These are phyloP conservation scores for Chrysogorgia sp. DNA, from an alignment of 92 coral and sea anemone species.

Conservation along the genomic window DNA sequence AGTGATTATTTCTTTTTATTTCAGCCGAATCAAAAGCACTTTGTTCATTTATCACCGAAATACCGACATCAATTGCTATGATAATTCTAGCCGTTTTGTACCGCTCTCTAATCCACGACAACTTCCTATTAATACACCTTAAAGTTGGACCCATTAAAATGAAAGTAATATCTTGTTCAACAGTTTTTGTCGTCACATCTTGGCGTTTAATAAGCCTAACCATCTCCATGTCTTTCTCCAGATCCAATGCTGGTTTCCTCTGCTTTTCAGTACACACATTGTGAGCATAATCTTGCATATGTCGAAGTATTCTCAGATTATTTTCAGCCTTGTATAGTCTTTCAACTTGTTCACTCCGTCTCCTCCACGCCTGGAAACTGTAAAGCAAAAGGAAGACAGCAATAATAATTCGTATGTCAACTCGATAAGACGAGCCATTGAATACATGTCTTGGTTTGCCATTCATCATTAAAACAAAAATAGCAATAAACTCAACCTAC, in stretches of 20 bases:
- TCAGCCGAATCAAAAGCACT: not conserved
- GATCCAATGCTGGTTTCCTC: not conserved
- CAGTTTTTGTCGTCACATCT: not conserved
- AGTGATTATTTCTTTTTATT: not conserved
- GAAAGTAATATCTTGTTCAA: constrained; percentile 23
- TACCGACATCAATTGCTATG: not conserved
- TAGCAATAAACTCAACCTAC: too few species aligned
- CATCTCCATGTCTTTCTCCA: not conserved
- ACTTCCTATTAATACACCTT: not conserved
- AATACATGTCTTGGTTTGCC: not conserved
- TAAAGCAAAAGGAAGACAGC: not conserved
- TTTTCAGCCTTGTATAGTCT: not conserved
- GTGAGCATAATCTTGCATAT: constrained; percentile 19
- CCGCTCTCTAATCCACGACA: constrained; percentile 8
- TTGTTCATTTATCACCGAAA: not conserved
- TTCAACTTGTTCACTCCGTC: not conserved
- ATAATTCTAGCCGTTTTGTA: constrained; percentile 11
- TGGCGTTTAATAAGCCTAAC: not conserved
- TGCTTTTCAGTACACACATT: not conserved
- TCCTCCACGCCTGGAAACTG: not conserved
- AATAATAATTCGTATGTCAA: not conserved
- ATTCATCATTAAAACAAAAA: not conserved
- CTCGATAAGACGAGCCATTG: not conserved
- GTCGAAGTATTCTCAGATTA: not conserved
- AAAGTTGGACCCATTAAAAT: constrained; percentile 25